Conservation (phyloP, 2,113 vertebrate genomes). For the Nycticorax nycticorax region DNA sequence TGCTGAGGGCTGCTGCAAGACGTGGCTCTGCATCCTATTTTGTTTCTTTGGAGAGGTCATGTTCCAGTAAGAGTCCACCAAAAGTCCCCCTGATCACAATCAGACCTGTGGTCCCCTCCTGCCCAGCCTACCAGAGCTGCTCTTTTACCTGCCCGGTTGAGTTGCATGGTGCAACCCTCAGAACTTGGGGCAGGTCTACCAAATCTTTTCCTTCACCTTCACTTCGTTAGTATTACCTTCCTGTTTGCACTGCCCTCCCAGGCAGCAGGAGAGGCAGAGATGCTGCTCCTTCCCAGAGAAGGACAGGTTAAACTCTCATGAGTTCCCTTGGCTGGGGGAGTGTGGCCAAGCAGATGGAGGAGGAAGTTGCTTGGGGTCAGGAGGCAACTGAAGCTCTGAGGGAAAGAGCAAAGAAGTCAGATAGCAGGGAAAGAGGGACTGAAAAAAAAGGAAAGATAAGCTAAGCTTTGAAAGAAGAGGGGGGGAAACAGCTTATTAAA, state of each 20-base stretch:
- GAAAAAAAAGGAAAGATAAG: not conserved
- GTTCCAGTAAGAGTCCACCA: not conserved
- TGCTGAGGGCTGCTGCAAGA: not conserved
- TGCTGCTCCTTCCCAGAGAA: not conserved
- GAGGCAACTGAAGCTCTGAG: not conserved
- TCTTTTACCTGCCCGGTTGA: not conserved
- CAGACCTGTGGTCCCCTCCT: not conserved
- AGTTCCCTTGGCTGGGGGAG: not conserved
- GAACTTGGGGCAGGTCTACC: not conserved
- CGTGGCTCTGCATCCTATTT: not conserved
- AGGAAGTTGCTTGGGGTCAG: accelerated
- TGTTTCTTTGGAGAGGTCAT: not conserved
- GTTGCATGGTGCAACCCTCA: not conserved
- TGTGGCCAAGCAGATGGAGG: not conserved
- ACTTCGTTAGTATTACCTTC: not conserved
- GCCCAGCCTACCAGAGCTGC: not conserved
- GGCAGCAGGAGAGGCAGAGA: not conserved
- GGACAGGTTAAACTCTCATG: not conserved
- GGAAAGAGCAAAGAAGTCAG: not conserved
- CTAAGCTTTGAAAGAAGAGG: not conserved
- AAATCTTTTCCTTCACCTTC: not conserved
- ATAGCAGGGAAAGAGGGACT: not conserved
- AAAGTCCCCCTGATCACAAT: not conserved
- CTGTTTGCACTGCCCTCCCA: not conserved
- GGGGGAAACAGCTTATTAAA: not conserved